A percentile compares a stretch with the other conserved stretches of the same genome.
Conservation (phyloP, 2,888 invertebrate genomes). For the Epinotia bilunana region DNA sequence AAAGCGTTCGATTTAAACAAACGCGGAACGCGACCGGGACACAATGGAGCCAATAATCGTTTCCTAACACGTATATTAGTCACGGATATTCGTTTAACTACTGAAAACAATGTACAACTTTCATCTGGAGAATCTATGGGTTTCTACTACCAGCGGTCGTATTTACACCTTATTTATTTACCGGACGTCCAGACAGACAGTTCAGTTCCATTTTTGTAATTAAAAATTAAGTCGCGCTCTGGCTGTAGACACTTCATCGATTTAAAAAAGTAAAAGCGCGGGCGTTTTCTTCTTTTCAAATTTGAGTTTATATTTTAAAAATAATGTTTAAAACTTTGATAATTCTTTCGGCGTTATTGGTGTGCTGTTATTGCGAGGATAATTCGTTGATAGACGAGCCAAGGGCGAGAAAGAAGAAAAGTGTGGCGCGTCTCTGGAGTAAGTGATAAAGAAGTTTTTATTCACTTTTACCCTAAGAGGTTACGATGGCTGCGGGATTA, state of each 20-base stretch:
- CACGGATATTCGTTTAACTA: constrained; percentile 72
- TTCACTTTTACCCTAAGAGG: constrained; percentile 38
- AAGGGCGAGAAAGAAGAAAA: constrained; percentile 75
- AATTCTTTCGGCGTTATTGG: constrained; percentile 61
- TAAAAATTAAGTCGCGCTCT: constrained; percentile 45
- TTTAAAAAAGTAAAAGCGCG: constrained; percentile 31
- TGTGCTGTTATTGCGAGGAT: constrained; percentile 71
- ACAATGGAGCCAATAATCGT: constrained; percentile 70
- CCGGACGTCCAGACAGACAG: constrained; percentile 58
- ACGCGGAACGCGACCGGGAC: constrained; percentile 56
- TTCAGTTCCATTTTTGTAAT: constrained; percentile 53
- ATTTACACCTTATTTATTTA: constrained; percentile 72
- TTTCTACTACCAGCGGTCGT: constrained; percentile 49
- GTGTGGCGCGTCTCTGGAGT: constrained; percentile 67
- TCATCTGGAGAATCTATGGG: constrained; percentile 70
- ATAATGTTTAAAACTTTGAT: constrained; percentile 63
- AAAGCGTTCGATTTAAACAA: constrained; percentile 67
- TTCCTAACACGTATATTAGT: constrained; percentile 73
- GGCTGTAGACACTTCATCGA: constrained; percentile 8
- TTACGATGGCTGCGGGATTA: constrained; percentile 30
- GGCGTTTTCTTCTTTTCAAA: not conserved
- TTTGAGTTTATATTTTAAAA: constrained; percentile 34
- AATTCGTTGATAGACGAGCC: constrained; percentile 65
- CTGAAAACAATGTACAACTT: constrained; percentile 77
- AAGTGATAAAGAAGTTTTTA: constrained; percentile 54